Evolutionary conservation across 2,113 vertebrate genomes (phyloP), one percentile per base, ranked within the genome.

Genomic region (Nicator chloris): DNA sequence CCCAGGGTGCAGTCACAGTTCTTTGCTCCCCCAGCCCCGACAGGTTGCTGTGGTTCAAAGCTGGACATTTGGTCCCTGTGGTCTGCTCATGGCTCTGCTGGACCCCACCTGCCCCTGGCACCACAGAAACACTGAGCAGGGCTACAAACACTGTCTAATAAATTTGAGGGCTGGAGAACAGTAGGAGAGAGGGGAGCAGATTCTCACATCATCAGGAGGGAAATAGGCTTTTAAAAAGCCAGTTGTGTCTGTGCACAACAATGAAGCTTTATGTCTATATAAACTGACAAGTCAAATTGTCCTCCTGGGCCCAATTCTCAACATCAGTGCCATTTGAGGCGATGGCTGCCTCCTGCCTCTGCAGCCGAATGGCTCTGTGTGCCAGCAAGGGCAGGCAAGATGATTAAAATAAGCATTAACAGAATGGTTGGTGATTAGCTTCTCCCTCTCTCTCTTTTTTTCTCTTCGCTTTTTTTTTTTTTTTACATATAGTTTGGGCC

Each of bases 281-380:
- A 98, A 98, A 98, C 95, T 98, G 98, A 99, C 98, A 98, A 97
- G 97, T 97, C 95, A 97, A 97, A 98, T 95, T 91, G 96, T 86
- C 85, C 98, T 97, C 98, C 91, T 24, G 97, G 97, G 98, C 93
- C 96, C 96, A 96, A 82, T 98, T 98, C 96, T 96, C 97, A 96
- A 86, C 92, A 94, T 92, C 95, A 97, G 96, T 91, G 94, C 93
- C 96, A 95, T 97, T 97, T 95, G 93, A 94, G 37, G 88, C 35
- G 47, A 93, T 93, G 54, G 85, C 88, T 95, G 77, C 94, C 94
- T 97, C 95, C 93, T 97, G 96, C 90, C 82, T 96, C 97, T 78
- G 88, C 86, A 65, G 91, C 92, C 86, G 93, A 97, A 97, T 96
- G 94, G 87, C 90, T 97, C 81, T 89, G 94, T 47, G 97, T 60